Conservation (phyloP, 2,888 invertebrate species). For the Drosophila siamana region DNA sequence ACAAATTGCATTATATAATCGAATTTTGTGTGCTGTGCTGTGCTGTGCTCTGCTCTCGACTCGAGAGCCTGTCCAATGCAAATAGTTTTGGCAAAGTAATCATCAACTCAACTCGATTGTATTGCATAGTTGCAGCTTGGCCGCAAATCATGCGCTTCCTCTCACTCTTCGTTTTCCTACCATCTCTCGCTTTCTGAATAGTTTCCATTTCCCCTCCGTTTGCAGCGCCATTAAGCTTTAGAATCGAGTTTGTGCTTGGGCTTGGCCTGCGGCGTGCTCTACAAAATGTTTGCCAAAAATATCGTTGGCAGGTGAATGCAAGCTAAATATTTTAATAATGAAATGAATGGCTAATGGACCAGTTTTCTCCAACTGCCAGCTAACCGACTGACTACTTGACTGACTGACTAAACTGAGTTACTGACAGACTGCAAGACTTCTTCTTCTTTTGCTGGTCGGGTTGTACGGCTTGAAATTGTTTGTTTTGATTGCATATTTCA, state of each 20-base stretch:
- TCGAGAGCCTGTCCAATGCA: constrained; percentile 10
- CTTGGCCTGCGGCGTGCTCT: not conserved
- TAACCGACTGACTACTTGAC: constrained; percentile 28
- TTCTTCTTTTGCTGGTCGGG: constrained; percentile 31
- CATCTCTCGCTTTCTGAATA: no score
- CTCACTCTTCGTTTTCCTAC: no score
- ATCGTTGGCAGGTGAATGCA: constrained; percentile 44
- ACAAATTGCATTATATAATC: constrained; percentile 32
- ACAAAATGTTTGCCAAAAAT: constrained; percentile 28
- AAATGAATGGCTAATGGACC: constrained; percentile 54
- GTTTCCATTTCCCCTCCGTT: no score
- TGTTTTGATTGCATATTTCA: constrained; percentile 60
- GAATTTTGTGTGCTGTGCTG: not conserved
- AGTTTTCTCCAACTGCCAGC: constrained; percentile 2
- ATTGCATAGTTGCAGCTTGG: constrained; percentile 24
- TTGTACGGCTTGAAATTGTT: constrained; percentile 52
- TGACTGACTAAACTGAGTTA: constrained; percentile 15
- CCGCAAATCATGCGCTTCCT: constrained; percentile 6
- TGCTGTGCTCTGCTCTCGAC: not conserved
- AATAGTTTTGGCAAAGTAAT: constrained; percentile 39
- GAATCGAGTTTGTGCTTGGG: constrained; percentile 29
- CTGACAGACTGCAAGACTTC: no score
- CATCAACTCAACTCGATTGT: constrained; percentile 32
- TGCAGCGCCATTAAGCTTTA: constrained; percentile 18
- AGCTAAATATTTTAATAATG: constrained; percentile 63